Percentiles rank a stretch among this genome's conserved stretches.
These are phyloP conservation scores for Dinoponera quadriceps DNA, from an alignment of 1,140 invertebrate genomes.

Conservation along the genomic window DNA sequence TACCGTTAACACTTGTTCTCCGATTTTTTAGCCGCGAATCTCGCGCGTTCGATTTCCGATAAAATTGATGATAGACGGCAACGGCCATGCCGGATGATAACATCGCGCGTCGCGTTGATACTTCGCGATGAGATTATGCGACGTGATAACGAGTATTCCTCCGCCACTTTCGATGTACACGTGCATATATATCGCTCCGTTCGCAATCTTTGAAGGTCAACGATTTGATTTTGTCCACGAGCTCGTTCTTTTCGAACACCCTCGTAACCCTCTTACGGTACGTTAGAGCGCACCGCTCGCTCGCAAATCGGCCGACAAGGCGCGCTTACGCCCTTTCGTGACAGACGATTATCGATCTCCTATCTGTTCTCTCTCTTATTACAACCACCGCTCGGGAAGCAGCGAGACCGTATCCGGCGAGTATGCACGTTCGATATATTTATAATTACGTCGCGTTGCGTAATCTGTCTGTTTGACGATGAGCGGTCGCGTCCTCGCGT, in stretches of 20 bases:
- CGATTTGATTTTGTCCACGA: background rate
- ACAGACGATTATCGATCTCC: conserved; percentile 46
- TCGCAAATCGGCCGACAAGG: conserved; percentile 37
- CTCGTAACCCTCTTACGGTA: conserved; percentile 33
- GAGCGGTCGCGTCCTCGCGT: no score
- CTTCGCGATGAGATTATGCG: conserved; percentile 2
- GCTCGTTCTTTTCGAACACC: background rate
- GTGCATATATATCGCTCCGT: no score
- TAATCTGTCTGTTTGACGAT: no score
- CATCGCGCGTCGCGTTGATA: background rate
- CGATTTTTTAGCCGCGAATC: background rate
- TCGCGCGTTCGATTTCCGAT: background rate
- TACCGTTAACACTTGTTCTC: background rate
- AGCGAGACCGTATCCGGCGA: background rate
- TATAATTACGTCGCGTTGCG: background rate
- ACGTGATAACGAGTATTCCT: conserved; percentile 8
- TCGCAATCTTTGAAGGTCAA: background rate
- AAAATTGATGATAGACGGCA: background rate
- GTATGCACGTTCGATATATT: background rate
- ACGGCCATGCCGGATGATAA: conserved; percentile 7
- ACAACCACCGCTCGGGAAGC: conserved; percentile 10
- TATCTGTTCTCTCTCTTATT: conserved; percentile 32
- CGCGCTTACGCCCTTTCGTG: conserved; percentile 23
- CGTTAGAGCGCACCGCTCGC: conserved; percentile 13
- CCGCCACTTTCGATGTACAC: no score